Percentiles rank a stretch among this genome's conserved stretches.
Conservation (phyloP, 1,140 invertebrate species). For the Cyphomyrmex costatus region DNA sequence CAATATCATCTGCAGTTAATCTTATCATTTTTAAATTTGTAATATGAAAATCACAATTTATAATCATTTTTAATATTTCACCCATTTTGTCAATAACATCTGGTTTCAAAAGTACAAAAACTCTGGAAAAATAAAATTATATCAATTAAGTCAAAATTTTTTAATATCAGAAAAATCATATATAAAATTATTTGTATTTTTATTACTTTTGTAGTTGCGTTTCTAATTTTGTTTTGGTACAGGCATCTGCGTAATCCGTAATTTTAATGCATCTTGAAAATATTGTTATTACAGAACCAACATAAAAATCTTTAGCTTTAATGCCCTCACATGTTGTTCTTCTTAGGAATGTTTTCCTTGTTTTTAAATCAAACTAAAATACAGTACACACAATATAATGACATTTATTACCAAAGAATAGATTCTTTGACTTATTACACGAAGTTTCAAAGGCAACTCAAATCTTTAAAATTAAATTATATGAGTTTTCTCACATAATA, state of each 20-base stretch:
- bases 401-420: too few relatives aligned
- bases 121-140: constrained; percentile 86
- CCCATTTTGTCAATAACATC: constrained; percentile 90
- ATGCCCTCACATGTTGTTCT: constrained; percentile 91
- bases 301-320: constrained; percentile 90
- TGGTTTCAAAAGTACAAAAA: constrained; percentile 93
- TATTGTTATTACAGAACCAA: constrained; percentile 92
- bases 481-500: neutral
- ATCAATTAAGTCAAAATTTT: constrained; percentile 32
- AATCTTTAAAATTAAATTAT: neutral
- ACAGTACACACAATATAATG: neutral
- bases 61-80: constrained; percentile 90
- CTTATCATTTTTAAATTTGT: constrained; percentile 91
- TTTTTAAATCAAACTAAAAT: constrained; percentile 92
- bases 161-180: neutral
- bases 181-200: constrained; percentile 50
- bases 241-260: constrained; percentile 92
- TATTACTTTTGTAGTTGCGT: constrained; percentile 88
- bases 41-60: constrained; percentile 90
- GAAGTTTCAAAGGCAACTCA: neutral
- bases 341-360: constrained; percentile 91
- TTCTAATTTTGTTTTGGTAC: constrained; percentile 88
- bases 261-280: constrained; percentile 93
- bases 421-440: too few relatives aligned
- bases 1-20: constrained; percentile 89